Conservation (phyloP, 2,888 invertebrate species). For the Habroteleia sp. region DNA sequence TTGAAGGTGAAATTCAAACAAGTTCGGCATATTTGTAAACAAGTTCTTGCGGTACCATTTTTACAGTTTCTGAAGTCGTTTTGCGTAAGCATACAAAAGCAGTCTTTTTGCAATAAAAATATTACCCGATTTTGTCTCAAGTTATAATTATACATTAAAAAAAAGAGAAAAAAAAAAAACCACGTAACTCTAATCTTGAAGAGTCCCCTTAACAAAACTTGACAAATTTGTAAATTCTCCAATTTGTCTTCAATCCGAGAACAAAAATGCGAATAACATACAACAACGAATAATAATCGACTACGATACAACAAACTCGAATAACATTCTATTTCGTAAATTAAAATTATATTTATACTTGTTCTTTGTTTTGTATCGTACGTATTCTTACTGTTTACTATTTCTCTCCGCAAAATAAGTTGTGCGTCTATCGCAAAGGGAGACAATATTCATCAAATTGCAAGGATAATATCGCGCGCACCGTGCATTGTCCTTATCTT, state of each 20-base stretch:
- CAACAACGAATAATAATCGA: constrained; percentile 33
- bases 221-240: constrained; percentile 4
- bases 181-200: too few relatives aligned
- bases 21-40: too few relatives aligned
- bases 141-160: too few relatives aligned
- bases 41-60: too few relatives aligned
- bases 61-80: too few relatives aligned
- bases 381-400: constrained; percentile 37
- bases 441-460: constrained; percentile 40
- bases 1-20: too few relatives aligned
- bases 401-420: constrained; percentile 52
- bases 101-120: too few relatives aligned
- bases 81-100: too few relatives aligned
- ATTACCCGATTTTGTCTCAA: too few relatives aligned
- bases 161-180: too few relatives aligned
- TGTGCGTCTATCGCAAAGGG: constrained; percentile 48
- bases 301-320: constrained; percentile 34
- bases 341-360: constrained; percentile 39
- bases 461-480: constrained; percentile 20
- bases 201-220: too few relatives aligned
- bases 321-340: constrained; percentile 15
- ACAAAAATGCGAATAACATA: constrained; percentile 27
- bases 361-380: constrained; percentile 2
- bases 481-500: constrained; percentile 20
- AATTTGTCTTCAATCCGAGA: neutral